Evolutionary conservation across 2,113 vertebrate genomes (phyloP), one percentile per base, ranked within the genome.

Genomic region (Seriola quinqueradiata): DNA sequence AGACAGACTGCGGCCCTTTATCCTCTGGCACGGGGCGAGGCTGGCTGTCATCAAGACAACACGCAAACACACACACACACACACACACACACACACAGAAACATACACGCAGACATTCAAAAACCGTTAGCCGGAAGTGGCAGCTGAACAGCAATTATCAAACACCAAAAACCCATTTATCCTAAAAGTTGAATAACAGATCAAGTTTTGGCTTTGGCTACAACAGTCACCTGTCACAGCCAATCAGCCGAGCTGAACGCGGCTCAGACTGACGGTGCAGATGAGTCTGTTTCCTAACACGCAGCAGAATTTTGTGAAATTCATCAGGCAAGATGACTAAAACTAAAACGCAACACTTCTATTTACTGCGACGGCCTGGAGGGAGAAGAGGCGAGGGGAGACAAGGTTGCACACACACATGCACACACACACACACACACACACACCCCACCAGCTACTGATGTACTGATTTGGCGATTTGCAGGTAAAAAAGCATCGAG

Each of bases 151-250:
- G 40, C 4, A 0, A 64, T 60, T 82, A 0, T 60, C 60, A 70
- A 61, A 57, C 32, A 61, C 55, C 54, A 75, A 64, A 64, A 61
- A 54, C 44, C 6, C 40, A 4, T 66, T 36, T 10, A 54, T 48
- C n/a, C 17, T 8, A 13, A 34, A 74, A 10, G 48, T 55, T 42
- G 19, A 42, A 46, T 0, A 65, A 46, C 1, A 64, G 48, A 54
- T 40, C 59, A 74, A n/a, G 48, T 44, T 57, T 77, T 28, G 19
- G 32, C 12, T 55, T 16, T 5, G 21, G 65, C 23, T 17, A 7
- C 34, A 63, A 25, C 65, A 38, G 44, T 34, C 38, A 64, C 48
- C 32, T 25, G 23, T 63, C 70, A 44, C 44, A 28, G 8, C 28
- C 52, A 34, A 74, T 42, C 1, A 57, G 19, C 46, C 0, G 14